A percentile compares a stretch with the other conserved stretches of the same genome.
These are phyloP conservation scores for Atopsyche davidsoni DNA, from an alignment of 1,140 invertebrate genomes.

Conservation along the genomic window DNA sequence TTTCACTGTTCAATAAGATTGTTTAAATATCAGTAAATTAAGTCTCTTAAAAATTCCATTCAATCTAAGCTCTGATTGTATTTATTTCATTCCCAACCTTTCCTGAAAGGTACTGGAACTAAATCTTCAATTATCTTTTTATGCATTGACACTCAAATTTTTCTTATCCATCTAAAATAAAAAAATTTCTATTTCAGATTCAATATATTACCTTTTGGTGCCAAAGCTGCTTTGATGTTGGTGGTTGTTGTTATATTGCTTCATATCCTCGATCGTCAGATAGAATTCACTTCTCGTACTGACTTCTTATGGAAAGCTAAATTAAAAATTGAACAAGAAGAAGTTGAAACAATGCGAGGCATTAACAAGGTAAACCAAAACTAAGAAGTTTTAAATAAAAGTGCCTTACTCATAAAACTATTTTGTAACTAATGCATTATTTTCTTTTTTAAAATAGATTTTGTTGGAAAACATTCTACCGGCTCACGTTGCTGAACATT, in stretches of 20 bases:
- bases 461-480: conserved; percentile 95
- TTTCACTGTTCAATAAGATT: too few relatives aligned
- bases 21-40: too few relatives aligned
- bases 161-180: not conserved
- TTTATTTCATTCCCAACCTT: too few relatives aligned
- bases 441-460: conserved; percentile 57
- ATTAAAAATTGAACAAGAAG: conserved; percentile 84
- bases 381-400: conserved; percentile 2
- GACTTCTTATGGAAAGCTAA: conserved; percentile 93
- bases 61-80: too few relatives aligned
- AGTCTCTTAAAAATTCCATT: too few relatives aligned
- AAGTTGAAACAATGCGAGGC: conserved; percentile 90
- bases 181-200: conserved; percentile 47
- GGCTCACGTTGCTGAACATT: conserved; percentile 91
- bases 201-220: conserved; percentile 57
- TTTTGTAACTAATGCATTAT: conserved; percentile 3
- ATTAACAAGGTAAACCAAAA: conserved; percentile 71
- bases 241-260: conserved; percentile 60
- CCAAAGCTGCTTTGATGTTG: conserved; percentile 57
- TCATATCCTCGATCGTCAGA: conserved; percentile 76
- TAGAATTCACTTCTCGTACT: conserved; percentile 78
- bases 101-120: too few relatives aligned
- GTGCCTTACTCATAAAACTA: not conserved
- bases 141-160: not conserved
- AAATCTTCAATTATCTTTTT: too few relatives aligned